Base-by-base conservation (phyloP, 2,797 vertebrate species). In the Cynodonichthys magdalenae region DNA sequence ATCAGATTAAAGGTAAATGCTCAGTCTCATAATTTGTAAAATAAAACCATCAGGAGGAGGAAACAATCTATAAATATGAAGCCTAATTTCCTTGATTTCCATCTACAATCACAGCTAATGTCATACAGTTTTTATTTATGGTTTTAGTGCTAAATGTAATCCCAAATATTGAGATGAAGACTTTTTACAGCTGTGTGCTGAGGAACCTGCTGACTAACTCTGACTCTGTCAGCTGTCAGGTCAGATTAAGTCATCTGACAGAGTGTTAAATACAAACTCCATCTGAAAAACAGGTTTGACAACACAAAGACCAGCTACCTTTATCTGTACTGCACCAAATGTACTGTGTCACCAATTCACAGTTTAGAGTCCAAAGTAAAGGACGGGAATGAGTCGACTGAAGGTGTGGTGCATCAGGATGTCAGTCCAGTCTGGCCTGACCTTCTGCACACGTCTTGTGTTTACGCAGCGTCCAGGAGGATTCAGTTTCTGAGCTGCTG, bases 361-460 rank as follows among this genome's bases (percentile, higher is more conserved):
- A 51, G 27, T 54, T 59, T 47, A 42, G 27, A 24, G 34, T 45
- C 34, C 34, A 57, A 8, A 49, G 4, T 17, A 10, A 28, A 27
- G 6, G 41, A 55, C 19, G 15, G 5, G 59, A 11, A 55, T 15
- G 45, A 41, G 34, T 36, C 34, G 34, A 42, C 6, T 41, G 17
- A 29, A 39, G 2, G 18, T 64, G 5, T 15, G 72, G 72, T 55
- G 72, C 53, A 66, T 63, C 53, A 50, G 36, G 52, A 52, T 3
- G 28, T n/a, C 17, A 0, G 57, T 28, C 12, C 8, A 27, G 55
- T 69, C 53, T 5, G 1, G 64, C 77, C 42, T 54, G 69, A 44
- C 73, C 79, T 48, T 86, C 29, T 50, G 66, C 65, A 83, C 71
- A 88, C 62, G 3, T 20, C 15, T 49, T 17, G 27, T 72, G 70